A percentile compares a stretch with the other conserved stretches of the same genome.
Conservation (phyloP, 2,888 invertebrate species). For the Agrochola litura region DNA sequence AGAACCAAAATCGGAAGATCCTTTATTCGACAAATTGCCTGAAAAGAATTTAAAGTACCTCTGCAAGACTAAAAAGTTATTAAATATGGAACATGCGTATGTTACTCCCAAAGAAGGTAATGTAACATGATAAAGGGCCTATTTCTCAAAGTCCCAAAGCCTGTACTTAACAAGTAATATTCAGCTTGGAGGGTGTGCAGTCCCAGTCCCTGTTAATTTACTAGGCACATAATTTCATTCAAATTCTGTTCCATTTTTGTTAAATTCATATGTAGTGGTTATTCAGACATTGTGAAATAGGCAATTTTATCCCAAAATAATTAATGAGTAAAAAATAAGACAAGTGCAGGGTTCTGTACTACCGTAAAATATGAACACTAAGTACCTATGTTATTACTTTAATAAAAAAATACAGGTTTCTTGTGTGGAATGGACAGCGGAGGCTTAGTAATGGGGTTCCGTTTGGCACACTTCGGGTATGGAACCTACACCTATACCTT, state of each 20-base stretch:
- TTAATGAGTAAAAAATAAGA: too few species aligned
- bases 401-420: too few species aligned
- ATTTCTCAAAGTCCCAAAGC: neutral
- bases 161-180: neutral
- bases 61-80: constrained; percentile 92
- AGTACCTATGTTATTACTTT: too few species aligned
- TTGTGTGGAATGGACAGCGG: too few species aligned
- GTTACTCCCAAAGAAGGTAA: constrained; percentile 85
- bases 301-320: neutral
- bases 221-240: neutral
- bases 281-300: neutral
- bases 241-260: neutral
- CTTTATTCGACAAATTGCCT: constrained; percentile 90
- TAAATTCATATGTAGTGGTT: neutral
- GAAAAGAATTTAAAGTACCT: constrained; percentile 90
- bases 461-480: too few species aligned
- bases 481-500: too few species aligned
- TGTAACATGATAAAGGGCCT: neutral
- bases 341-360: too few species aligned
- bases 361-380: too few species aligned
- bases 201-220: neutral
- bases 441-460: too few species aligned
- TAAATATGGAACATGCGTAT: constrained; percentile 93
- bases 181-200: neutral
- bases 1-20: constrained; percentile 83